Evolutionary conservation across 2,113 vertebrate genomes (phyloP).

Genomic region (Calcarius ornatus): DNA sequence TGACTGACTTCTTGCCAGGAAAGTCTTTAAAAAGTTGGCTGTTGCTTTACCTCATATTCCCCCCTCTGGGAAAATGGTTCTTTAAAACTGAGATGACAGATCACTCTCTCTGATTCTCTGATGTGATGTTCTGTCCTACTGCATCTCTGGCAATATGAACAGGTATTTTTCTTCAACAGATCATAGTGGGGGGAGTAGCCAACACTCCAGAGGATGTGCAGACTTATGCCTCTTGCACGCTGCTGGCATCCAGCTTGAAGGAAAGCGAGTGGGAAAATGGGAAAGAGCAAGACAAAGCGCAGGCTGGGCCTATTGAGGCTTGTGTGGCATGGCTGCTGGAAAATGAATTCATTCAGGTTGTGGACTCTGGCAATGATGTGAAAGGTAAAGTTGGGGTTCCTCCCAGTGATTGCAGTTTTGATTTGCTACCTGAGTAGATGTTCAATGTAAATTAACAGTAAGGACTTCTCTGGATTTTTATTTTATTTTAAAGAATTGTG

Average conservation of each 20-base stretch:
- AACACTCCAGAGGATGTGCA: constrained; percentile 85
- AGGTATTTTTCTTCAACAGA: constrained; percentile 72
- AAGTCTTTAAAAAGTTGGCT: neutral
- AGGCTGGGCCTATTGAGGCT: constrained; percentile 80
- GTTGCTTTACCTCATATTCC: neutral
- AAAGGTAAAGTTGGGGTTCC: constrained; percentile 68
- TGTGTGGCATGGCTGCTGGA: constrained; percentile 91
- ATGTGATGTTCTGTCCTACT: neutral
- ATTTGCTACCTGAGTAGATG: neutral
- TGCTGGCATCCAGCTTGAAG: constrained; percentile 83
- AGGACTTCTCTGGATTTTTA: neutral
- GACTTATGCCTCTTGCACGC: constrained; percentile 87
- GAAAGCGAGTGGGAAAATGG: constrained; percentile 26
- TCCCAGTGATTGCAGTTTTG: neutral
- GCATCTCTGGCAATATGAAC: neutral
- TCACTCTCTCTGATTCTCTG: neutral
- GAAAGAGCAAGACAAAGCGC: constrained; percentile 44
- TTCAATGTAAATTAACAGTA: neutral
- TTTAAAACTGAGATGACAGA: neutral
- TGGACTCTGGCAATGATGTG: constrained; percentile 63
- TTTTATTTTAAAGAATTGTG: neutral
- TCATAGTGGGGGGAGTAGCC: constrained; percentile 91
- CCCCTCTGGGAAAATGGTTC: neutral
- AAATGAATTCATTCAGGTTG: constrained; percentile 90
- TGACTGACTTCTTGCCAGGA: neutral